Conservation (phyloP, 1,140 invertebrate genomes). For the Bilobella aurantiaca region DNA sequence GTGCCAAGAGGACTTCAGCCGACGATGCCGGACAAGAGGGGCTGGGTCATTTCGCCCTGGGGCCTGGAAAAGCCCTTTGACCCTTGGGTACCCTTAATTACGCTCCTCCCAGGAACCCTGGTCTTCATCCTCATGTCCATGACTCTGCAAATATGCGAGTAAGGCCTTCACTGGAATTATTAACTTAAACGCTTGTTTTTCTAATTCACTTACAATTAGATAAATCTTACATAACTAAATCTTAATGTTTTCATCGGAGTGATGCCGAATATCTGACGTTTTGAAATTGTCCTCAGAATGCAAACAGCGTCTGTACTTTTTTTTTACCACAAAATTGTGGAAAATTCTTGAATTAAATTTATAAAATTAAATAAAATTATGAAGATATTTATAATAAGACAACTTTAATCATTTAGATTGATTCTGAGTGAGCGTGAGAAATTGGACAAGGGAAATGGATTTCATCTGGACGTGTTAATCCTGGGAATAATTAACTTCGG, state of each 20-base stretch:
- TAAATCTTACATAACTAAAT: too few relatives aligned
- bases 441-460: conserved; percentile 83
- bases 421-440: conserved; percentile 78
- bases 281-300: too few relatives aligned
- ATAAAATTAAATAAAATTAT: too few relatives aligned
- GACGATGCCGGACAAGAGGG: conserved; percentile 55
- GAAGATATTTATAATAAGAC: too few relatives aligned
- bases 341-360: too few relatives aligned
- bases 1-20: conserved; percentile 81
- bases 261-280: too few relatives aligned
- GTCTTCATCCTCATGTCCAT: conserved; percentile 95
- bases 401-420: conserved; percentile 54
- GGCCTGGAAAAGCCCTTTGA: neutral
- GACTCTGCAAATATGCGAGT: conserved; percentile 93
- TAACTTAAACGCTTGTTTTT: too few relatives aligned
- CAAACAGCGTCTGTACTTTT: too few relatives aligned
- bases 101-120: conserved; percentile 73
- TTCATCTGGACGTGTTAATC: conserved; percentile 86
- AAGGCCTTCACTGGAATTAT: too few relatives aligned
- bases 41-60: conserved; percentile 48
- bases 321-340: too few relatives aligned
- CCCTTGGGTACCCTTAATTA: conserved; percentile 65
- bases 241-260: too few relatives aligned
- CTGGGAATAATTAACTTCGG: conserved; percentile 66
- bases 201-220: too few relatives aligned